Conservation (phyloP, 1,140 invertebrate genomes). For the Bradynema listronoti region DNA sequence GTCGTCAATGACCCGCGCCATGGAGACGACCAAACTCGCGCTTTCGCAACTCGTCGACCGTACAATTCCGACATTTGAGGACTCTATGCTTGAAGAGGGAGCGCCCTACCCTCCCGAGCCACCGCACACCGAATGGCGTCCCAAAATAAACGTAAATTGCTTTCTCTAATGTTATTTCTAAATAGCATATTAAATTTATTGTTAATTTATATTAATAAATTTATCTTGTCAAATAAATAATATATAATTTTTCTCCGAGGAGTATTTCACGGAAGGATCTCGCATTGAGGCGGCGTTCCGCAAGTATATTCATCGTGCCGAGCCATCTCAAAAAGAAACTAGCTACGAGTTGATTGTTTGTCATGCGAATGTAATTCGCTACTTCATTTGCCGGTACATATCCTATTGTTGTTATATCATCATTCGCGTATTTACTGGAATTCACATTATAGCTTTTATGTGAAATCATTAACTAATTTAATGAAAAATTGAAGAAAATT, state of each 20-base stretch:
- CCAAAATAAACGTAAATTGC: slow-evolving; percentile 72
- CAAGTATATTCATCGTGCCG: slow-evolving; percentile 83
- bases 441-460: no score
- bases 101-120: slow-evolving; percentile 83
- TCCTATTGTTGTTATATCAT: no score
- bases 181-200: no score
- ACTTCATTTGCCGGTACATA: slow-evolving; percentile 81
- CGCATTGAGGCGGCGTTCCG: slow-evolving; percentile 93
- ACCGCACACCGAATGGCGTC: slow-evolving; percentile 74
- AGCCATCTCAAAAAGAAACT: slow-evolving; percentile 72
- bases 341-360: slow-evolving; percentile 86
- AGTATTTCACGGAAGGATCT: slow-evolving; percentile 88
- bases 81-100: slow-evolving; percentile 75
- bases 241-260: slow-evolving; percentile 59
- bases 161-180: no score
- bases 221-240: slow-evolving; percentile 1
- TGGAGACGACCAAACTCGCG: slow-evolving; percentile 81
- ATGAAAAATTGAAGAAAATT: no score
- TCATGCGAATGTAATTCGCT: slow-evolving; percentile 95
- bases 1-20: slow-evolving; percentile 86
- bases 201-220: no score
- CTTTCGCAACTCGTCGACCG: slow-evolving; percentile 61
- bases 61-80: slow-evolving; percentile 11
- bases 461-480: no score
- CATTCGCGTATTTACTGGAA: background rate